Percentiles rank a stretch among this genome's conserved stretches.
These are phyloP conservation scores for Piscicola geometra DNA, from an alignment of 2,888 invertebrate species.

Conservation along the genomic window DNA sequence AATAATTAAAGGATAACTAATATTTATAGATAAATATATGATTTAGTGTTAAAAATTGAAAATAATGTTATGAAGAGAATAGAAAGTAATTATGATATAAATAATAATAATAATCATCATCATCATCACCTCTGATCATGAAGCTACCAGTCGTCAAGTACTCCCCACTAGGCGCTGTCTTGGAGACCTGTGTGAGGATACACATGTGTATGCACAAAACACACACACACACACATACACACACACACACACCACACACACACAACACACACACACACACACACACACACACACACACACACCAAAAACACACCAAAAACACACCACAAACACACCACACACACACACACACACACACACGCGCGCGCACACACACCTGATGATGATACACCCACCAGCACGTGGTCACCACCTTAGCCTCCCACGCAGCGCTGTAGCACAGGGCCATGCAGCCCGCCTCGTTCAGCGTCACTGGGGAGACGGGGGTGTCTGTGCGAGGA, in stretches of 20 bases:
- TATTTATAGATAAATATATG: not conserved
- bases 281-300: no score
- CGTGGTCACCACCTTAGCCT: constrained; percentile 87
- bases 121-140: constrained; percentile 60
- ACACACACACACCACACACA: no score
- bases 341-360: not conserved
- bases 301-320: no score
- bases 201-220: not conserved
- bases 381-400: constrained; percentile 95
- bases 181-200: constrained; percentile 78
- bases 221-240: no score
- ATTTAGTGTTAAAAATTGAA: no score
- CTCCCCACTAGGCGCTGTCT: constrained; percentile 95
- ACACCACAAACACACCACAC: no score
- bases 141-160: constrained; percentile 77
- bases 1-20: not conserved
- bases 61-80: no score
- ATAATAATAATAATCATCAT: not conserved
- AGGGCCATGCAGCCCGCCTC: constrained; percentile 96
- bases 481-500: constrained; percentile 54
- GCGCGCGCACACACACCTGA: constrained; percentile 60
- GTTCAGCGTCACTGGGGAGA: constrained; percentile 89
- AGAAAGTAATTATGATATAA: not conserved
- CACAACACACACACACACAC: no score
- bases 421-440: constrained; percentile 89